Evolutionary conservation across 2,113 vertebrate genomes (phyloP), one percentile per base, ranked within the genome.

Genomic region (Psammodynastes pulverulentus): DNA sequence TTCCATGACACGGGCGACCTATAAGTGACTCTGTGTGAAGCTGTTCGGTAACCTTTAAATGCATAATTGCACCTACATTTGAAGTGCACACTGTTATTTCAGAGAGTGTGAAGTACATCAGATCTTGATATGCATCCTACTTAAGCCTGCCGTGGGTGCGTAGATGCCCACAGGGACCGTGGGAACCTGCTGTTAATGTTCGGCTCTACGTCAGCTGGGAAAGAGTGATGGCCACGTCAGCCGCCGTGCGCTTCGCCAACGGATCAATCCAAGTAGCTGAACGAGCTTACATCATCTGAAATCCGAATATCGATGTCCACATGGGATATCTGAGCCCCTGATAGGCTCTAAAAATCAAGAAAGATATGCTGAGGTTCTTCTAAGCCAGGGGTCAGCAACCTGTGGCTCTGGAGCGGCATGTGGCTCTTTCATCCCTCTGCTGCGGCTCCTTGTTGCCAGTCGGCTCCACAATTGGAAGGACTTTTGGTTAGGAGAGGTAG

Each of bases 1-100:
- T 54, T 92, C 92, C 49, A 9, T 54, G 54, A 62, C 5, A 29
- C 24, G 9, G 88, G 54, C 62, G 21, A 91, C 93, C 89, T 91
- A 39, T 43, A 19, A 91, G 3, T 67, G 79, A 91, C 13, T 84
- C n/a, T 43, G 86, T 8, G 86, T 3, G 54, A 58, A 93, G 46
- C 86, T 91, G 39, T 86, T 91, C 93, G 90, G 58, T 21, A 56
- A 43, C 0, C 1, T 53, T 88, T 92, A 85, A 34, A 88, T 89
- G 72, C 46, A n/a, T 93, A 93, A 48, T 15, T 49, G 24, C 34
- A 3, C 24, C 9, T 29, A 26, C 84, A 24, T 21, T 29, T 23
- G 43, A 7, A 79, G 85, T 5, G 34, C n/a, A n/a, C 10, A 79
- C 34, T 49, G 19, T 2, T 29, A 72, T 23, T 91, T 87, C 46